These are phyloP conservation scores for Neodiprion fabricii DNA, from an alignment of 1,140 invertebrate genomes.

Conservation along the genomic window DNA sequence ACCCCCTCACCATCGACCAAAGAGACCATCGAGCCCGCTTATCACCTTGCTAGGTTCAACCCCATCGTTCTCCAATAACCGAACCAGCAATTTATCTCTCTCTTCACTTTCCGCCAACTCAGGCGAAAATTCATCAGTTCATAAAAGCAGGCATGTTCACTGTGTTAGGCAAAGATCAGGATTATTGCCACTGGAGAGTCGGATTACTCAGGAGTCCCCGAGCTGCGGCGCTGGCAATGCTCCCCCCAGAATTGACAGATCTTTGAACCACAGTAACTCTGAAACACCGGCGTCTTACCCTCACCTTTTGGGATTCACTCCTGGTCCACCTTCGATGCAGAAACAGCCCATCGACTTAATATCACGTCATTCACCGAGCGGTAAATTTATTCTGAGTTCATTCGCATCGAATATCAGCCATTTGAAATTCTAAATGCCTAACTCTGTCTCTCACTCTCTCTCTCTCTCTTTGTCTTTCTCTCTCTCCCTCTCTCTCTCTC, in stretches of 20 bases:
- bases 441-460: too few relatives aligned
- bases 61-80: slow-evolving; percentile 74
- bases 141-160: slow-evolving; percentile 62
- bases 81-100: slow-evolving; percentile 72
- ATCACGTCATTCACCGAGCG: slow-evolving; percentile 54
- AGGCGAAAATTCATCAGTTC: slow-evolving; percentile 74
- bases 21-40: slow-evolving; percentile 83
- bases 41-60: slow-evolving; percentile 77
- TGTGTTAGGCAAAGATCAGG: slow-evolving; percentile 55
- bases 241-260: slow-evolving; percentile 57
- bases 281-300: slow-evolving; percentile 75
- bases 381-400: slow-evolving; percentile 34
- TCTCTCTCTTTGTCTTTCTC: too few relatives aligned
- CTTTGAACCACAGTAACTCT: slow-evolving; percentile 72
- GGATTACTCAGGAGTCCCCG: slow-evolving; percentile 66
- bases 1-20: slow-evolving; percentile 83
- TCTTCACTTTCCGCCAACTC: slow-evolving; percentile 74
- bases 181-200: slow-evolving; percentile 69
- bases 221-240: slow-evolving; percentile 48
- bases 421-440: background rate
- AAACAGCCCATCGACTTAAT: slow-evolving; percentile 56
- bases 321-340: slow-evolving; percentile 49
- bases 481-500: too few relatives aligned
- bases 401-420: too few relatives aligned
- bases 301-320: slow-evolving; percentile 65